Evolutionary conservation across 2,888 invertebrate species (phyloP).

Genomic region (Malthinus flaveolus): DNA sequence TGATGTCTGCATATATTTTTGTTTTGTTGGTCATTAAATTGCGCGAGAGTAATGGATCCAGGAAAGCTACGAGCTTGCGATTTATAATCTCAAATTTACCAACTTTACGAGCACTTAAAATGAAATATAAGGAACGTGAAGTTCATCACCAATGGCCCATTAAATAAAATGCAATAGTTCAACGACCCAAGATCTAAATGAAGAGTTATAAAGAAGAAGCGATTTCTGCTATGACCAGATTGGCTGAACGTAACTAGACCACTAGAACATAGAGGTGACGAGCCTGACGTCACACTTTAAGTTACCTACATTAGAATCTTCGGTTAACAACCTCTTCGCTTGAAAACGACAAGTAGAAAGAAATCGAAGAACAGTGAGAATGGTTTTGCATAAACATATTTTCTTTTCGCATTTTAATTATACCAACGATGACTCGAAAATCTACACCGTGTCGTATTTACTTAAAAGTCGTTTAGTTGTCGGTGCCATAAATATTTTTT

Average conservation of each 20-base stretch:
- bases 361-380: constrained; percentile 24
- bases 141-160: not conserved
- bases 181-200: constrained; percentile 22
- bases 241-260: constrained; percentile 50
- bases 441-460: too few relatives aligned
- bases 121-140: too few relatives aligned
- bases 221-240: constrained; percentile 37
- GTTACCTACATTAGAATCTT: constrained; percentile 51
- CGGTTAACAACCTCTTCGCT: constrained; percentile 46
- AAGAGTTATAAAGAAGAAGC: constrained; percentile 22
- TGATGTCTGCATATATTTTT: not conserved
- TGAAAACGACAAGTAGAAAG: constrained; percentile 34
- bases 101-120: too few relatives aligned
- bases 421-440: too few relatives aligned
- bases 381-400: constrained; percentile 6
- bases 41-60: not conserved
- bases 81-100: too few relatives aligned
- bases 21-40: not conserved
- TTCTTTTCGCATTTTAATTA: constrained; percentile 1
- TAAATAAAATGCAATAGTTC: constrained; percentile 17
- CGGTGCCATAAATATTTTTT: too few relatives aligned
- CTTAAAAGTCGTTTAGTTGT: too few relatives aligned
- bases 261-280: constrained; percentile 55
- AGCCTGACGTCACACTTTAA: constrained; percentile 52
- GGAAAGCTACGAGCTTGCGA: not conserved